These are phyloP conservation scores for Sphaeridia pumilis DNA, from an alignment of 2,888 invertebrate genomes.

Conservation along the genomic window DNA sequence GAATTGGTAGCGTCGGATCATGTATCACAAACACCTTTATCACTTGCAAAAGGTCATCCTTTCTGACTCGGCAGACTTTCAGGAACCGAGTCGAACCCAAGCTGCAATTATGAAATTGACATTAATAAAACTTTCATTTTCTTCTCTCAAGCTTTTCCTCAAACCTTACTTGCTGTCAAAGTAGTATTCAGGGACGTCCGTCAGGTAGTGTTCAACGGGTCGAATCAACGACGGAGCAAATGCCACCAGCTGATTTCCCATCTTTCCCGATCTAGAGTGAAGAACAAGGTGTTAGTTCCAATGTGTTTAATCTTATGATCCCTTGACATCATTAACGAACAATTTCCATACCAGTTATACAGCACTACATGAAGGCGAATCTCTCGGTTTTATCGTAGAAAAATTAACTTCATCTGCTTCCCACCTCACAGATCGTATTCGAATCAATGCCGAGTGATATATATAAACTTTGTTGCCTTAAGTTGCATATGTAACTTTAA, in stretches of 20 bases:
- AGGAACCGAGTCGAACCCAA: constrained; percentile 95
- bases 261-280: constrained; percentile 39
- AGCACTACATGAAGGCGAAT: no score
- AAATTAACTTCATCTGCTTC: no score
- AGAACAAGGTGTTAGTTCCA: no score
- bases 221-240: constrained; percentile 95
- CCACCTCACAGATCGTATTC: no score
- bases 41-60: constrained; percentile 74
- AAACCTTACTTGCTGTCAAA: constrained; percentile 76
- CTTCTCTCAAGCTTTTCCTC: no score
- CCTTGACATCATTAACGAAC: no score
- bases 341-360: no score
- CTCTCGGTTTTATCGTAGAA: no score
- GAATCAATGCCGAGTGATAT: no score
- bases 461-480: no score
- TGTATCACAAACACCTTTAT: constrained; percentile 97
- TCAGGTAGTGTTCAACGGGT: constrained; percentile 91
- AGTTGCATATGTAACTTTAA: no score
- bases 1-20: constrained; percentile 83
- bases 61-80: constrained; percentile 86
- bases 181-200: constrained; percentile 70
- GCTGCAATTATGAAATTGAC: constrained; percentile 47
- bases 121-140: neutral
- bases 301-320: no score
- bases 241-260: constrained; percentile 96